phyloP scores from a whole-genome alignment of 2,797 vertebrate species.

The Myiotriccus ornatus region DNA sequence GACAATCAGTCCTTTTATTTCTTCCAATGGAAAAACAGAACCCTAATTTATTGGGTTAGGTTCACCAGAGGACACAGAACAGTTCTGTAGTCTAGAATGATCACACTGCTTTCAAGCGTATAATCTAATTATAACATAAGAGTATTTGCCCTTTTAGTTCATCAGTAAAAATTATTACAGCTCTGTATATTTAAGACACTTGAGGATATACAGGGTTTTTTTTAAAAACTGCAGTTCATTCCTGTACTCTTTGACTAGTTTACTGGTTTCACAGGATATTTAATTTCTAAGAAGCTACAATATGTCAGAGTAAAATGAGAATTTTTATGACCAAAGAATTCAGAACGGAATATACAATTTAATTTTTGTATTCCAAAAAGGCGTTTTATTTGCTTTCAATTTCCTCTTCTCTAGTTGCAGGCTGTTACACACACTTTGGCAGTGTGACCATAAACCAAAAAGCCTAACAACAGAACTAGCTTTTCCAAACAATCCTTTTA shows the following conservation, averaged over 20 bases:
- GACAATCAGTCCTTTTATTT: neutral
- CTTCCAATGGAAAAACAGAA: conserved; percentile 34
- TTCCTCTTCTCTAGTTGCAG: neutral
- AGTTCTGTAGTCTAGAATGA: conserved; percentile 24
- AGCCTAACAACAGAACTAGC: neutral
- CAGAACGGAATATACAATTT: neutral
- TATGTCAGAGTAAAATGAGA: neutral
- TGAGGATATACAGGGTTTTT: neutral
- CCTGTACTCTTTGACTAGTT: neutral
- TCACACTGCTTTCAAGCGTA: conserved; percentile 26
- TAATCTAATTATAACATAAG: conserved; percentile 43
- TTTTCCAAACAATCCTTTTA: neutral
- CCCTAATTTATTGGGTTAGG: conserved; percentile 18
- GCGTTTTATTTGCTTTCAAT: neutral
- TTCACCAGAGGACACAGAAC: conserved; percentile 45
- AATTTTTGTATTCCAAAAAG: neutral
- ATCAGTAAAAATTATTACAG: conserved; percentile 1
- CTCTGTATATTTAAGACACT: neutral
- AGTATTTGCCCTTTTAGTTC: neutral
- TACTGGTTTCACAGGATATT: neutral
- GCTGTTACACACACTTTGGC: neutral
- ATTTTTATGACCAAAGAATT: neutral
- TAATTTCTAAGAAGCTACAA: neutral
- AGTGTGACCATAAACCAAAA: neutral
- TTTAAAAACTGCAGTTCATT: neutral